Evolutionary conservation across 1,140 invertebrate species (phyloP), one percentile per base, ranked within the genome.

Genomic region (Meloidogyne chitwoodi): DNA sequence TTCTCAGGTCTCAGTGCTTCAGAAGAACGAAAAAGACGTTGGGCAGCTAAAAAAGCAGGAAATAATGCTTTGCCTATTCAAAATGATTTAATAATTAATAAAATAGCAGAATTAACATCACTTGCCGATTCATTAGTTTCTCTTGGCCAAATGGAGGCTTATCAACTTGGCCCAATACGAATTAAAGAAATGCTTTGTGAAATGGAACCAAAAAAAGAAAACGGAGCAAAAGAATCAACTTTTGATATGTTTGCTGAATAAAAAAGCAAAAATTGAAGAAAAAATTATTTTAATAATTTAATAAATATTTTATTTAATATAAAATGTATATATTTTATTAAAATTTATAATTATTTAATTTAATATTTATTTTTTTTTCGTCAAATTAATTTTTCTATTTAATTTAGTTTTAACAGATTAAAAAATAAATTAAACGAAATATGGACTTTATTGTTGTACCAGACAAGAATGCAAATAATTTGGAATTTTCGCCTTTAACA

Each of bases 1-100:
- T 14, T 19, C 34, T 22, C 26, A 81, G 82, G 74, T 56, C 61
- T 82, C n/a, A 75, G 64, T 27, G 77, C 78, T n/a, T 83, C 81
- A 38, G 80, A 81, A 38, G 80, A 81, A 63, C 78, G 80, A 34
- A 81, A 81, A 44, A 66, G 41, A 19, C 69, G 80, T 19, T 81
- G 80, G 80, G 80, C 82, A 16, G 80, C 80, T 11, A 81, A 81
- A 64, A 81, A 81, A 26, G 62, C 71, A 14, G 80, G 80, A 14
- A 65, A 26, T 19, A 38, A 69, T 12, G 6, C 48, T 56, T 22
- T 56, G n/a, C 48, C 48, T 14, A 38, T 56, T 26, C 41, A 80
- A 34, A 68, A 81, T 44, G 80, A 77, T 29, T 31, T 72, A 16
- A 80, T 77, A n/a, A 38, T n/a, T 29, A 75, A 81, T 27, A 67